phyloP scores from a whole-genome alignment of 2,797 vertebrate species.

The Enteromius thamalakanensis region DNA sequence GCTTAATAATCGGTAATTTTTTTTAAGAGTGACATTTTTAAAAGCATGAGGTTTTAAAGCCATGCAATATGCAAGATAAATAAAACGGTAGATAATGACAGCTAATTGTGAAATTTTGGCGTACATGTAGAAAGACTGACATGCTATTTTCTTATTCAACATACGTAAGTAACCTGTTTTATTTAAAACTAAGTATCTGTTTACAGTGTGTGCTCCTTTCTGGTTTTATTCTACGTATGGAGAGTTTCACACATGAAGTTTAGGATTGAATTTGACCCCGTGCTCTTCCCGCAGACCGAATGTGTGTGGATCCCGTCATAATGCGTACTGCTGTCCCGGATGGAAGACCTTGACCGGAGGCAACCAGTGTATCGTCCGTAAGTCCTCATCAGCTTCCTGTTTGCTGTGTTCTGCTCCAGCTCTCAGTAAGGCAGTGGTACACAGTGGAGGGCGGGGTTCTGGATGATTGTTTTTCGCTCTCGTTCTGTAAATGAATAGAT shows the following conservation, averaged over 20 bases:
- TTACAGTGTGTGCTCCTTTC: too few species aligned
- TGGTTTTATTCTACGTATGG: background rate
- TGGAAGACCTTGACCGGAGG: conserved; percentile 99
- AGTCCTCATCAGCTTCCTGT: conserved; percentile 72
- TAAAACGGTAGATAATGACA: background rate
- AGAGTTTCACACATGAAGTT: background rate
- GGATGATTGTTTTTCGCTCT: conserved; percentile 39
- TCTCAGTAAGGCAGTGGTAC: background rate
- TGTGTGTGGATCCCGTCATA: conserved; percentile 95
- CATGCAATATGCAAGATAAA: background rate
- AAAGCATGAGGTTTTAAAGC: background rate
- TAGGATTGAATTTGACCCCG: background rate
- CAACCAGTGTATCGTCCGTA: conserved; percentile 99
- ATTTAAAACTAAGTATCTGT: background rate
- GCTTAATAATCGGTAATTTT: background rate
- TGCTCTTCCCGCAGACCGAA: conserved; percentile 84
- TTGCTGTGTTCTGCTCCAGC: background rate
- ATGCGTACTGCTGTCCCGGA: conserved; percentile 96
- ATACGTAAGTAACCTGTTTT: background rate
- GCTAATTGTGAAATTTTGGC: background rate
- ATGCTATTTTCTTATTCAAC: background rate
- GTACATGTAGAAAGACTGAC: background rate
- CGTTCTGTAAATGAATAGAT: conserved; percentile 42
- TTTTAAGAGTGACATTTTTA: background rate
- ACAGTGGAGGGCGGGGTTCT: background rate